These are phyloP conservation scores for Coboldia fuscipes DNA, from an alignment of 1,140 invertebrate species.

Conservation along the genomic window DNA sequence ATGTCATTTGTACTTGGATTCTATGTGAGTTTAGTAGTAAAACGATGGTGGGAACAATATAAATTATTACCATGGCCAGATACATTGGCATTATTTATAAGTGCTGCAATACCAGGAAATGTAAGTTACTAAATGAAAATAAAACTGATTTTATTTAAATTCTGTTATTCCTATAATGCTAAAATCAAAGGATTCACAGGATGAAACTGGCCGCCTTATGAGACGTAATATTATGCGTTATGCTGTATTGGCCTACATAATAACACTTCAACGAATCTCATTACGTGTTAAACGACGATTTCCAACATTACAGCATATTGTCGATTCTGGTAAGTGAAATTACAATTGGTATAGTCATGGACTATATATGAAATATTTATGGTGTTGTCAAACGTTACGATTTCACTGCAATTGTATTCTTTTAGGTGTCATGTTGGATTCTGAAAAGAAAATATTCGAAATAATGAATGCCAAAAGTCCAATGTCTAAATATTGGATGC, in stretches of 20 bases:
- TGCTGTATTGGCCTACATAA: slow-evolving; percentile 69
- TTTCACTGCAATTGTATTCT: slow-evolving; percentile 15
- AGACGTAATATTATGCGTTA: slow-evolving; percentile 78
- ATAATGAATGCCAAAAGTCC: slow-evolving; percentile 66
- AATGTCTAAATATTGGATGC: slow-evolving; percentile 88
- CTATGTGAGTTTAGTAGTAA: slow-evolving; percentile 78
- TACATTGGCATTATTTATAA: slow-evolving; percentile 70
- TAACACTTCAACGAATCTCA: slow-evolving; percentile 67
- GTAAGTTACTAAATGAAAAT: slow-evolving; percentile 42
- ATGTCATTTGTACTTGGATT: slow-evolving; percentile 90
- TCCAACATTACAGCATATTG: slow-evolving; percentile 74
- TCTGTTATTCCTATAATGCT: too few relatives aligned
- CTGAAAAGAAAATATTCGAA: slow-evolving; percentile 73
- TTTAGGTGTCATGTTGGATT: slow-evolving; percentile 65
- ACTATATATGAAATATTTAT: slow-evolving; percentile 5
- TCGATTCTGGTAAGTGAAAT: slow-evolving; percentile 66
- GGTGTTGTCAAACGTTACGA: slow-evolving; percentile 6
- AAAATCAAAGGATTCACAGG: slow-evolving; percentile 45
- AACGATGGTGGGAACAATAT: slow-evolving; percentile 85
- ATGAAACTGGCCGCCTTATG: slow-evolving; percentile 67
- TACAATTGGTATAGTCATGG: not conserved
- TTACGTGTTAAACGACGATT: slow-evolving; percentile 73
- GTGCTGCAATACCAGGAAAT: slow-evolving; percentile 71
- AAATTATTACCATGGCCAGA: slow-evolving; percentile 78
- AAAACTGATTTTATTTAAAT: too few relatives aligned